These are phyloP conservation scores for Eupithecia dodoneata DNA, from an alignment of 2,888 invertebrate genomes.

Conservation along the genomic window DNA sequence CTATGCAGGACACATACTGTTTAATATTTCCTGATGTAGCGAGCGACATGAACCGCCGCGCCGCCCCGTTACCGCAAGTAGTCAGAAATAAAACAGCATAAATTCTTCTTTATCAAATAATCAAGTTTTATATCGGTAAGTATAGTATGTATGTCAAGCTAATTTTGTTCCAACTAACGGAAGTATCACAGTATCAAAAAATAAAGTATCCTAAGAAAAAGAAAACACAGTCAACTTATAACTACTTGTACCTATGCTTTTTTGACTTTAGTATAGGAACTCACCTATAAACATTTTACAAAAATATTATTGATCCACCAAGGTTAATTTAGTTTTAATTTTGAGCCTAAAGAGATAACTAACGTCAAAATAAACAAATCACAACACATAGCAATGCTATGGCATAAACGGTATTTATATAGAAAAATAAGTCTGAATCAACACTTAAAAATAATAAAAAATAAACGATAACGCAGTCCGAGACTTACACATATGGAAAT, in stretches of 20 bases:
- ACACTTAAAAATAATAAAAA: constrained; percentile 4
- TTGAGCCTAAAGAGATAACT: neutral
- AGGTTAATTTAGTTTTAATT: neutral
- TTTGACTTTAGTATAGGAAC: too few species aligned
- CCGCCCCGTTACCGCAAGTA: neutral
- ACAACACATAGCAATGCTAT: neutral
- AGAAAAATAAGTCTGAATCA: neutral
- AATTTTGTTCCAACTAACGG: constrained; percentile 15
- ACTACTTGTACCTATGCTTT: neutral
- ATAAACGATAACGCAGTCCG: neutral
- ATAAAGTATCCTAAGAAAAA: constrained; percentile 17
- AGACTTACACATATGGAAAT: neutral
- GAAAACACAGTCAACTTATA: constrained; percentile 8
- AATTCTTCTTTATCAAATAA: constrained; percentile 14
- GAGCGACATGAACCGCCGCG: too few species aligned
- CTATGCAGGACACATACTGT: too few species aligned
- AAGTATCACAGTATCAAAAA: constrained; percentile 35
- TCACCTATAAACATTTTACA: neutral
- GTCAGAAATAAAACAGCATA: constrained; percentile 10
- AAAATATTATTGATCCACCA: neutral
- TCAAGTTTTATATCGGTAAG: neutral
- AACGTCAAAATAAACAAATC: neutral
- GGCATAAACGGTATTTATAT: neutral
- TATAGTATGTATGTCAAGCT: constrained; percentile 11
- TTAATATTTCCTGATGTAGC: too few species aligned